phyloP scores from a whole-genome alignment of 2,888 invertebrate species.

The Epinotia nisella region DNA sequence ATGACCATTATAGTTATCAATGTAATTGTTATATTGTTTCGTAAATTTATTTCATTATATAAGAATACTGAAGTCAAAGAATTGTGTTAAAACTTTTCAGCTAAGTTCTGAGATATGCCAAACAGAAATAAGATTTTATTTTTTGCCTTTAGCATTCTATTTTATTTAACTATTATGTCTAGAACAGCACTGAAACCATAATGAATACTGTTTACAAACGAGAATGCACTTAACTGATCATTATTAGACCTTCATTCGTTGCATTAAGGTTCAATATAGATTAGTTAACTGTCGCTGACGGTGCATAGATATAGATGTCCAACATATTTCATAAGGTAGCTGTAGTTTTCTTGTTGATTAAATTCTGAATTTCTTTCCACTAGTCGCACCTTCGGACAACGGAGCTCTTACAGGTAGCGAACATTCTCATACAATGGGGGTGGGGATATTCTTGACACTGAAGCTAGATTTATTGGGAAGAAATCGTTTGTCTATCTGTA shows the following conservation, averaged over 20 bases:
- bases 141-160: neutral
- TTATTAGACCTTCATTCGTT: neutral
- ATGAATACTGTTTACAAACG: neutral
- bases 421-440: slow-evolving; percentile 8
- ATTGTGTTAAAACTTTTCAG: neutral
- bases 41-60: neutral
- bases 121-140: neutral
- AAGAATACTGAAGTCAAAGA: neutral
- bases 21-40: neutral
- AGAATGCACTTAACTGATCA: neutral
- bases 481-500: no score
- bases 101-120: neutral
- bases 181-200: neutral
- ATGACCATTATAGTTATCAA: neutral
- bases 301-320: neutral
- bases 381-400: slow-evolving; percentile 42
- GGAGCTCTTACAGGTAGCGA: slow-evolving; percentile 42
- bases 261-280: neutral
- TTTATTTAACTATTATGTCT: neutral
- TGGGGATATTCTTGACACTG: slow-evolving; percentile 12
- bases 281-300: neutral
- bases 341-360: slow-evolving; percentile 8
- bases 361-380: slow-evolving; percentile 40
- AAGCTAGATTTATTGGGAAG: neutral
- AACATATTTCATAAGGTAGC: slow-evolving; percentile 6